Conservation (phyloP, 2,888 invertebrate species). For the Myathropa florea region DNA sequence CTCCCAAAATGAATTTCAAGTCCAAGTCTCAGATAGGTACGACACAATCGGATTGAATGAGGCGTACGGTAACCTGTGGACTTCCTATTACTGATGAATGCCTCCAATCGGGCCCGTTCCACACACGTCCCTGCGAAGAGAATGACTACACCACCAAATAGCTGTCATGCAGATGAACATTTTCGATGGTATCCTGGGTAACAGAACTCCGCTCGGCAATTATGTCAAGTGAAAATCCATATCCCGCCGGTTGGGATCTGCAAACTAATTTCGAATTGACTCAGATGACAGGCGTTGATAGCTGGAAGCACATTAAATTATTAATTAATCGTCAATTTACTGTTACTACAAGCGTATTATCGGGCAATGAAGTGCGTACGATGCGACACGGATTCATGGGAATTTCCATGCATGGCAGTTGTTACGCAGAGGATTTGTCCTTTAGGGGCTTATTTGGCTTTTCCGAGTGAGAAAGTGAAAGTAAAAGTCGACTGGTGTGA, state of each 20-base stretch:
- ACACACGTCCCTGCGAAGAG: no score
- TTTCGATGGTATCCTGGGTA: not conserved
- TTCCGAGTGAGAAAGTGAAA: not conserved
- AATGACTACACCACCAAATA: not conserved
- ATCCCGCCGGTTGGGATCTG: not conserved
- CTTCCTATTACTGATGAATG: not conserved
- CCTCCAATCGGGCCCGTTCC: not conserved
- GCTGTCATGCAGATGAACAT: not conserved
- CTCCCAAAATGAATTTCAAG: not conserved
- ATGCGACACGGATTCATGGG: not conserved
- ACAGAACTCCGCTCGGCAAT: not conserved
- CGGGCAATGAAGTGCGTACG: not conserved
- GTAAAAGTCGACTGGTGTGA: not conserved
- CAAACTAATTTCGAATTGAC: not conserved
- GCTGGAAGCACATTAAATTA: conserved; percentile 41
- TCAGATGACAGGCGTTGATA: conserved; percentile 6
- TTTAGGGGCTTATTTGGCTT: not conserved
- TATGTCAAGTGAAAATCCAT: not conserved
- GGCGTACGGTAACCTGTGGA: not conserved
- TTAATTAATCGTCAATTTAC: conserved; percentile 61
- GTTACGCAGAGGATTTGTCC: not conserved
- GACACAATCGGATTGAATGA: not conserved
- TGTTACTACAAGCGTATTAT: conserved; percentile 39
- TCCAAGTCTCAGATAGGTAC: not conserved
- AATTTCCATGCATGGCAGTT: not conserved